Base-by-base conservation (phyloP, 2,113 vertebrate species). In the Capreolus pygargus region DNA sequence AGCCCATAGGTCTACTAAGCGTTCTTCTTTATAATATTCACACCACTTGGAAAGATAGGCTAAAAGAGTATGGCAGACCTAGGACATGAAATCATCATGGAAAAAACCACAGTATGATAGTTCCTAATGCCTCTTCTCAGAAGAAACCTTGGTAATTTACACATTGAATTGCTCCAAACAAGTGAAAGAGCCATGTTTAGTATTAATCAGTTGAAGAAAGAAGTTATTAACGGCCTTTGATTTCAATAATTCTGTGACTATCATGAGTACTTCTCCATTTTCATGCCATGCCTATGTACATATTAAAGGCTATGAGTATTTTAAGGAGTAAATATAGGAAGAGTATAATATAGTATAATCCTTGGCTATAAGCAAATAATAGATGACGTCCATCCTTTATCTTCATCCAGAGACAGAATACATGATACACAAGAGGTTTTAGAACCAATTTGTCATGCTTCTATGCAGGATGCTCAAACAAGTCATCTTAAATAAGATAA, bases 401-500 rank as follows among this genome's bases (percentile, higher is more conserved):
- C 67, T 76, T 55, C 23, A 70, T 5, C 84, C 3, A 15, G 79
- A 86, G 64, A 45, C 33, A 86, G 70, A 76, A 50, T 39, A 21
- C 7, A 39, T 54, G 33, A 47, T 55, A 13, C 28, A n/a, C 2
- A 61, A 47, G 23, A 61, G 5, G 3, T 15, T 85, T 84, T 88
- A 39, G 25, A 67, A 61, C 19, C 13, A 74, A 21, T 89, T 79
- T 87, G 3, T 89, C 70, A 58, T 33, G 17, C 55, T 86, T 52
- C 13, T 79, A 39, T 39, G 57, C 6, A 93, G 4, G 17, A 85
- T 70, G 36, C 67, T 84, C 30, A 70, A 91, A 76, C 33, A 86
- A 82, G 47, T 78, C 25, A 30, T 50, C 87, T 83, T 64, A 81
- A 27, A 86, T 23, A 86, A 64, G 61, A 83, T 82, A 47, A 94